These are phyloP conservation scores for Masnerella sp. DNA, from an alignment of 2,888 invertebrate species.

Conservation along the genomic window DNA sequence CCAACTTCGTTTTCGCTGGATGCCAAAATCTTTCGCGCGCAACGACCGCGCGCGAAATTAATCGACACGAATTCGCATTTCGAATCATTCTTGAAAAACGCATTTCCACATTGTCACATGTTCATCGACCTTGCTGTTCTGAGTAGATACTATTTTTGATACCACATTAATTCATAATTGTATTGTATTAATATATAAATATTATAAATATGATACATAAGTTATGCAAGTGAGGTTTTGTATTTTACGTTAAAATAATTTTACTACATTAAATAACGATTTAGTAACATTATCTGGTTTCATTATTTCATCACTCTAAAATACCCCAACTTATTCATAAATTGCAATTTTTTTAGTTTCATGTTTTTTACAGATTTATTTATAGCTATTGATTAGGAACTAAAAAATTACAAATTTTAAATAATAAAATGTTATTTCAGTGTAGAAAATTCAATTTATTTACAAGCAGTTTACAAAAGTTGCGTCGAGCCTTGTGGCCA, in stretches of 20 bases:
- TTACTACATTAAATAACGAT: constrained; percentile 35
- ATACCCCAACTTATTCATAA: no score
- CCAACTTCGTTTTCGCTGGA: constrained; percentile 47
- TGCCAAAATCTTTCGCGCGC: constrained; percentile 55
- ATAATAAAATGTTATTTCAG: no score
- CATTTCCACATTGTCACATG: constrained; percentile 24
- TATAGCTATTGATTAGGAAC: no score
- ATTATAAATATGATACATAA: constrained; percentile 45
- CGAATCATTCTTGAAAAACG: constrained; percentile 24
- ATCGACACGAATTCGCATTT: constrained; percentile 28
- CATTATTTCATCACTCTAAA: not conserved
- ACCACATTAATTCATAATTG: constrained; percentile 33
- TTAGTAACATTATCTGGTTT: constrained; percentile 28
- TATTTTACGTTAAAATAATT: constrained; percentile 44
- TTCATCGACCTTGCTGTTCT: constrained; percentile 28
- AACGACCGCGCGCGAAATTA: constrained; percentile 32
- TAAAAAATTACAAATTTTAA: no score
- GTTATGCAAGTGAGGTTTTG: constrained; percentile 49
- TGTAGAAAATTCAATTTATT: constrained; percentile 55
- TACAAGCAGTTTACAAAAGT: constrained; percentile 46
- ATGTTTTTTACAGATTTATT: no score
- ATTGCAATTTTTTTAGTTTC: no score
- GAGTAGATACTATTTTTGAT: constrained; percentile 36
- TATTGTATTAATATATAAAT: constrained; percentile 43
- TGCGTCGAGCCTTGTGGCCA: constrained; percentile 57